A percentile compares a stretch with the other conserved stretches of the same genome.
Conservation (phyloP, 2,797 vertebrate species). For the Perdix hodgsoniae region DNA sequence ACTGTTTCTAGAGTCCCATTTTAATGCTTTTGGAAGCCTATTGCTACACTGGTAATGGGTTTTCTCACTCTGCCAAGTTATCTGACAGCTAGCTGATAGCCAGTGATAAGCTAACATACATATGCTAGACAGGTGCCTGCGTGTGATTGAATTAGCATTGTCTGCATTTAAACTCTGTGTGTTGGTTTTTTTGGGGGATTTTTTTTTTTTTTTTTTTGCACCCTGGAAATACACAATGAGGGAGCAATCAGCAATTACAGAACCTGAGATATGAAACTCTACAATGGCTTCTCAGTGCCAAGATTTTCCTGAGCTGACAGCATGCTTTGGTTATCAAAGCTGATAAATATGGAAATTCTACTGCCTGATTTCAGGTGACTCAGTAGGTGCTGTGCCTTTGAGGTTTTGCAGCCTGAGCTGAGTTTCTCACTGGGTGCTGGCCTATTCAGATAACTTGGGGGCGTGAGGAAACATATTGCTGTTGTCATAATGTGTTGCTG, state of each 20-base stretch:
- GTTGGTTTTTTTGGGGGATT: no score
- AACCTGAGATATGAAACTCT: background rate
- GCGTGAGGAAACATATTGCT: background rate
- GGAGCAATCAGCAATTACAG: background rate
- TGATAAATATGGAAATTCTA: constrained; percentile 21
- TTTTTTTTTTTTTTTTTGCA: background rate
- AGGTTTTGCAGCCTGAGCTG: background rate
- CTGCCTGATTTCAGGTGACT: background rate
- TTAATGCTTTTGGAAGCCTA: constrained; percentile 2
- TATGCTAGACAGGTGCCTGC: background rate
- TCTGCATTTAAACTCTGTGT: background rate
- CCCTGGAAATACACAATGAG: background rate
- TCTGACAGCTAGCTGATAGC: constrained; percentile 18
- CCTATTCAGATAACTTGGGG: background rate
- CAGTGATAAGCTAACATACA: background rate
- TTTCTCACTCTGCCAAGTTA: constrained; percentile 39
- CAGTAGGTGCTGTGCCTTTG: background rate
- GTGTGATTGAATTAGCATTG: constrained; percentile 7
- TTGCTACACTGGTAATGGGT: constrained; percentile 22
- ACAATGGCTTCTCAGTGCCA: background rate
- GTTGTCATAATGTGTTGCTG: background rate
- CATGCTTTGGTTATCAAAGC: background rate
- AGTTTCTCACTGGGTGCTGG: background rate
- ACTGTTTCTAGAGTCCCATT: background rate
- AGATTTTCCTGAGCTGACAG: background rate